These are phyloP conservation scores for Margarornis squamiger DNA, from an alignment of 2,797 vertebrate species.

Conservation along the genomic window DNA sequence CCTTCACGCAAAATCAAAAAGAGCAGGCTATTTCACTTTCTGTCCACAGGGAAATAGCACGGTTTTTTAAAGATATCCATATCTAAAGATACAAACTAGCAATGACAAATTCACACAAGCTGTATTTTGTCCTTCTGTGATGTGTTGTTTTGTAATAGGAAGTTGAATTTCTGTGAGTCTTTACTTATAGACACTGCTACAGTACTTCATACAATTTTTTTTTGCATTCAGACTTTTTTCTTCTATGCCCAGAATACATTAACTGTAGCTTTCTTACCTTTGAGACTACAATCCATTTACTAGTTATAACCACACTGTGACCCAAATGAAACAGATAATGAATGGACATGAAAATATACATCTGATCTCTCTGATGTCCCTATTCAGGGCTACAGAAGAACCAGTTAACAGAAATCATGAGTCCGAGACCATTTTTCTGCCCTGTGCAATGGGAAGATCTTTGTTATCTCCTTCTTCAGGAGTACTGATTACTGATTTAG, in stretches of 20 bases:
- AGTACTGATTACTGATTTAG: background rate
- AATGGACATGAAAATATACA: background rate
- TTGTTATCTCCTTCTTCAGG: background rate
- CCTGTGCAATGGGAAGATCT: background rate
- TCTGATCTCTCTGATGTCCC: background rate
- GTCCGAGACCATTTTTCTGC: background rate
- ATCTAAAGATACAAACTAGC: background rate
- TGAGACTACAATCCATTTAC: background rate
- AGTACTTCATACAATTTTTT: background rate
- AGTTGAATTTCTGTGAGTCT: background rate
- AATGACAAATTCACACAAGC: background rate
- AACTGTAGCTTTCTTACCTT: background rate
- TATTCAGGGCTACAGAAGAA: background rate
- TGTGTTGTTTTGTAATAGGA: background rate
- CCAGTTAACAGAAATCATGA: background rate
- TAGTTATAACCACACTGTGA: background rate
- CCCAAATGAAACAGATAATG: background rate
- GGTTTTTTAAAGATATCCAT: background rate
- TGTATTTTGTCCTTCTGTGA: background rate
- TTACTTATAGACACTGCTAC: background rate
- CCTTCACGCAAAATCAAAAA: background rate
- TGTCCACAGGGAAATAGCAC: background rate
- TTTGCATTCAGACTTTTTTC: background rate
- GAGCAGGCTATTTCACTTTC: background rate
- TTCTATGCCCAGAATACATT: background rate